Percentiles rank a stretch among this genome's conserved stretches.
phyloP scores from a whole-genome alignment of 2,888 invertebrate genomes.

The Macropis europaea region DNA sequence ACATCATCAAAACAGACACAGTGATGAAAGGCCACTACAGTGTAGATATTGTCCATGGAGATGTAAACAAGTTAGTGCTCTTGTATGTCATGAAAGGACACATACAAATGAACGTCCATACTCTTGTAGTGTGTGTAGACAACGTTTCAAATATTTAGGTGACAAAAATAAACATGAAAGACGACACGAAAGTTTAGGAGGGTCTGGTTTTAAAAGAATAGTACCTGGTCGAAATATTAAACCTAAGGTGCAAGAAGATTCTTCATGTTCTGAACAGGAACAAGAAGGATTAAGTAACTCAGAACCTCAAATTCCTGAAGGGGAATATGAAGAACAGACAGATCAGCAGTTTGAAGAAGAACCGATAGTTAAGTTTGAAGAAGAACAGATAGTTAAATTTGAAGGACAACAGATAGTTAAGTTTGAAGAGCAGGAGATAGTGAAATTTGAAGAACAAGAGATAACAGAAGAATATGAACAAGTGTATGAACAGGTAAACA shows the following conservation, averaged over 20 bases:
- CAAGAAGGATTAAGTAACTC: constrained; percentile 43
- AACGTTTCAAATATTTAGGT: constrained; percentile 77
- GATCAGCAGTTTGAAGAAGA: constrained; percentile 50
- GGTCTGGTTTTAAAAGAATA: constrained; percentile 77
- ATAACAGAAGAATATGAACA: constrained; percentile 64
- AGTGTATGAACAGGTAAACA: constrained; percentile 64
- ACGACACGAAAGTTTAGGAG: constrained; percentile 76
- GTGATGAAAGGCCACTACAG: constrained; percentile 76
- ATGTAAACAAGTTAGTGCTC: constrained; percentile 78
- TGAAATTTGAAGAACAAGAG: constrained; percentile 58
- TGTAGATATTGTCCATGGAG: constrained; percentile 76
- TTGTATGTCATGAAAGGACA: constrained; percentile 78
- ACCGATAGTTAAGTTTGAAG: constrained; percentile 58
- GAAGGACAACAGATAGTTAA: constrained; percentile 56
- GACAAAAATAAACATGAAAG: constrained; percentile 78
- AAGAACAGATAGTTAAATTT: constrained; percentile 58
- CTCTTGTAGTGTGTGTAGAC: constrained; percentile 75
- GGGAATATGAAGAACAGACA: constrained; percentile 56
- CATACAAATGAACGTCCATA: constrained; percentile 78
- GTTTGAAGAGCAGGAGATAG: constrained; percentile 53
- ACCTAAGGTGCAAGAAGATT: constrained; percentile 57
- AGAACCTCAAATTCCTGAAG: constrained; percentile 45
- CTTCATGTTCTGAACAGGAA: constrained; percentile 70
- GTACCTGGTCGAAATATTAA: constrained; percentile 73
- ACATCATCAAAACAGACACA: constrained; percentile 78